These are phyloP conservation scores for Chionoecetes opilio DNA, from an alignment of 1,140 invertebrate genomes.

Conservation along the genomic window DNA sequence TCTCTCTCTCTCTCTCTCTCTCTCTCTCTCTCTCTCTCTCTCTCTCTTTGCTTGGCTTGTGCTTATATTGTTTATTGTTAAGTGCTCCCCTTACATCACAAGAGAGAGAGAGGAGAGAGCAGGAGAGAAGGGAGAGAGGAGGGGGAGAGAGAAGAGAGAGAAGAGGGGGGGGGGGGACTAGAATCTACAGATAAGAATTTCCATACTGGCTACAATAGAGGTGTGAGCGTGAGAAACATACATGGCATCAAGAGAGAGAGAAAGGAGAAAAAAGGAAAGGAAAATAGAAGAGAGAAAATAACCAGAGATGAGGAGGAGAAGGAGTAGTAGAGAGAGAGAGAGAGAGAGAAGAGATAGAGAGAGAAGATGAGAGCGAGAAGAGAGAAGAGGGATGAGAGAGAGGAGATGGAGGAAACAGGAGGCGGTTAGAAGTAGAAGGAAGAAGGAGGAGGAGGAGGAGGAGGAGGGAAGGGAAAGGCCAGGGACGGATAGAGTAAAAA, in stretches of 20 bases:
- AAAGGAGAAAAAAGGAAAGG: not conserved
- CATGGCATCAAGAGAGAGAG: not conserved
- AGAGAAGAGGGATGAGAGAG: no score
- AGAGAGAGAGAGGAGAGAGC: not conserved
- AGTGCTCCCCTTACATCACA: not conserved
- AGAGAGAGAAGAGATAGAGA: not conserved
- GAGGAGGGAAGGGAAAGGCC: no score
- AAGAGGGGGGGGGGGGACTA: no score
- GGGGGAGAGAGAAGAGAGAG: not conserved
- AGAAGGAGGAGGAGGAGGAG: no score
- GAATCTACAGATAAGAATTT: no score
- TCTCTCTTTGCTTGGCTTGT: no score
- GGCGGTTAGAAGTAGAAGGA: not conserved
- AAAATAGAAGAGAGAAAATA: no score
- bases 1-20: slow-evolving; percentile 44
- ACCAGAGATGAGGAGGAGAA: not conserved
- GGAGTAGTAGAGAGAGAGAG: not conserved
- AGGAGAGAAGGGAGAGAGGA: not conserved
- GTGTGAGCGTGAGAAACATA: no score
- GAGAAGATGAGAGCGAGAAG: no score
- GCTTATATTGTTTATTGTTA: not conserved
- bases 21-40: slow-evolving; percentile 40
- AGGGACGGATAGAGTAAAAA: no score
- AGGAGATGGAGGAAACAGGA: not conserved
- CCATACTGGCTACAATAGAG: no score